Evolutionary conservation across 2,888 invertebrate genomes (phyloP).

Genomic region (Eristalis arbustorum): DNA sequence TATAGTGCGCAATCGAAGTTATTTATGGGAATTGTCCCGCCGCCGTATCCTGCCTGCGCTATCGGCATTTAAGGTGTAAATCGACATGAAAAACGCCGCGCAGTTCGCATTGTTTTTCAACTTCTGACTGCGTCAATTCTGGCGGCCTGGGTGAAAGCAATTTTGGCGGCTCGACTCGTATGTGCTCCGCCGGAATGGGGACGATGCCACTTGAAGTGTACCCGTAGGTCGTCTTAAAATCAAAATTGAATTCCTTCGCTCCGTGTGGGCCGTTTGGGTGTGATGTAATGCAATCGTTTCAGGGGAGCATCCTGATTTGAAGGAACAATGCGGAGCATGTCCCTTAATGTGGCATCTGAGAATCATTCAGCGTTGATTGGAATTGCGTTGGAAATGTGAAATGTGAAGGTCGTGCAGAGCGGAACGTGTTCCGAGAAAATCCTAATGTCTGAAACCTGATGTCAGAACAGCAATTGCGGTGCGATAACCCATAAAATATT

Average conservation of each 20-base stretch:
- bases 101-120: constrained; percentile 3
- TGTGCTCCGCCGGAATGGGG: background rate
- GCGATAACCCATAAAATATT: background rate
- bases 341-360: constrained; percentile 37
- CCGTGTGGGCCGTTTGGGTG: constrained; percentile 9
- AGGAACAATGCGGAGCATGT: constrained; percentile 38
- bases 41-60: constrained; percentile 45
- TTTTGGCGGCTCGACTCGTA: constrained; percentile 10
- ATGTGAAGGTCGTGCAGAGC: background rate
- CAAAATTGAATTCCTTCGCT: constrained; percentile 59
- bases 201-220: background rate
- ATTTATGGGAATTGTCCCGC: constrained; percentile 65
- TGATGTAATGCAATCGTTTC: constrained; percentile 43
- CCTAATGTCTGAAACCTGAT: background rate
- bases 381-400: constrained; percentile 14
- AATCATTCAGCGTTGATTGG: constrained; percentile 25
- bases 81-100: constrained; percentile 37
- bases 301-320: constrained; percentile 31
- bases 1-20: constrained; percentile 67
- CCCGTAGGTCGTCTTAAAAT: constrained; percentile 57
- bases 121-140: constrained; percentile 23
- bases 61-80: constrained; percentile 67
- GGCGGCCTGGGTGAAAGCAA: constrained; percentile 1
- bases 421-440: background rate
- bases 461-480: background rate